Conservation (phyloP, 2,888 invertebrate species). For the Sarcophaga subvicina region DNA sequence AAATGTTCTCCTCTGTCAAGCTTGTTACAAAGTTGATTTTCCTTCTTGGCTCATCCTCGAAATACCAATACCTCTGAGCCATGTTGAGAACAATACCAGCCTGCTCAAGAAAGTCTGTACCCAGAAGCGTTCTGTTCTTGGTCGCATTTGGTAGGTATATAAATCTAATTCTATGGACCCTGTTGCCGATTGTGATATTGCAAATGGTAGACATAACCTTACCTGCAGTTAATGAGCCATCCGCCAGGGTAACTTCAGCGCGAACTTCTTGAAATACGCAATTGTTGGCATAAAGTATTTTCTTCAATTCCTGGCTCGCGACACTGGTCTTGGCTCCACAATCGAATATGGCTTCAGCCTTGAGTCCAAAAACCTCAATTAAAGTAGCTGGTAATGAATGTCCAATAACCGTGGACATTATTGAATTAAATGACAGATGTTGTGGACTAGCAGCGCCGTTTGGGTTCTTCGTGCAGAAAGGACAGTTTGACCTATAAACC, state of each 20-base stretch:
- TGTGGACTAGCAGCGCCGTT: conserved; percentile 44
- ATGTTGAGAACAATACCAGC: conserved; percentile 24
- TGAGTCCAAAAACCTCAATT: conserved; percentile 37
- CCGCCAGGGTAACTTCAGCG: conserved; percentile 46
- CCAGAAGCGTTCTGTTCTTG: conserved; percentile 11
- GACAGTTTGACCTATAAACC: conserved; percentile 37
- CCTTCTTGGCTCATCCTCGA: conserved; percentile 22
- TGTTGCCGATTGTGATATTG: conserved; percentile 15
- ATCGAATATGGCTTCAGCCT: conserved; percentile 49
- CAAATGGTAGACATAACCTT: conserved; percentile 24
- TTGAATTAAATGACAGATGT: conserved; percentile 41
- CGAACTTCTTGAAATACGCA: conserved; percentile 48
- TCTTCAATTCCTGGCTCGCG: conserved; percentile 22
- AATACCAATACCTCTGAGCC: conserved; percentile 38
- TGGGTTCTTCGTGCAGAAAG: neutral
- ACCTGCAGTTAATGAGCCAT: conserved; percentile 33
- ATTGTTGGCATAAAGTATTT: conserved; percentile 37
- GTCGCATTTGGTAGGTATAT: conserved; percentile 16
- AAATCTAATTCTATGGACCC: conserved; percentile 6
- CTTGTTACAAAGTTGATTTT: conserved; percentile 47
- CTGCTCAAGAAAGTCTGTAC: conserved; percentile 14
- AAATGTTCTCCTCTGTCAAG: neutral
- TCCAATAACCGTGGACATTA: conserved; percentile 52
- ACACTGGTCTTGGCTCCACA: conserved; percentile 53
- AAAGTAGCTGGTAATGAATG: conserved; percentile 45